Evolutionary conservation across 1,140 invertebrate species (phyloP), one percentile per base, ranked within the genome.

Genomic region (Penaeus japonicus): DNA sequence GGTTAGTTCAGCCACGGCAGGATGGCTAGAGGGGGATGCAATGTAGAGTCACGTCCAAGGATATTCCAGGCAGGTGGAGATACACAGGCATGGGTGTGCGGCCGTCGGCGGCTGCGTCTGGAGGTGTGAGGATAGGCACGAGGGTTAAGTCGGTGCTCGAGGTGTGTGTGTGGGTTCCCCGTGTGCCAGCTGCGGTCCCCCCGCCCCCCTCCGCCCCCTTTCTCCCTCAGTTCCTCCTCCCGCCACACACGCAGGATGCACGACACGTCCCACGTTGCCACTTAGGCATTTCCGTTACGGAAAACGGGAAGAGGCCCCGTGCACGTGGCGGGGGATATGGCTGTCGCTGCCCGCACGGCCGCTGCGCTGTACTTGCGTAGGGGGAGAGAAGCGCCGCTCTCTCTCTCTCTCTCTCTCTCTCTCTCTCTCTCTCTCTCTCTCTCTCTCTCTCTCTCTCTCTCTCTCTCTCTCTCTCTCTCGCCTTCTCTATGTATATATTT

Each of bases 231-330:
- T n/a, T 59, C 54, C 24, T 47, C 59, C 35, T 39, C 82, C 35
- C 81, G 32, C 47, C 24, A 5, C 39, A 30, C 17, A 47, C n/a
- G 83, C 65, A 84, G 83, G 65, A 84, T 75, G 65, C 65, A 84
- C 62, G 59, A 18, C 24, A 18, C 22, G 59, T 47, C 47, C 30
- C 83, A 84, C 83, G 39, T 75, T 84, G 62, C 65, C 83, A 84
- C 39, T 47, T 75, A 84, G 83, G 83, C 53, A 75, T 84, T 84
- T 84, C 83, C 83, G 83, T 75, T 53, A 84, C 35, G 27, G 35
- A 22, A 62, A 22, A 57, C 24, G 55, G n/a, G 55, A 55, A 79
- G 39, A 79, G 20, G 24, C 77, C 22, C 77, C 47, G 47, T 47
- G 47, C 47, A 47, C 47, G 47, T 47, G 47, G 47, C 47, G 47